A percentile compares a stretch with the other conserved stretches of the same genome.
Evolutionary conservation across 2,888 invertebrate genomes (phyloP).

Genomic region (Griposia aprilina): DNA sequence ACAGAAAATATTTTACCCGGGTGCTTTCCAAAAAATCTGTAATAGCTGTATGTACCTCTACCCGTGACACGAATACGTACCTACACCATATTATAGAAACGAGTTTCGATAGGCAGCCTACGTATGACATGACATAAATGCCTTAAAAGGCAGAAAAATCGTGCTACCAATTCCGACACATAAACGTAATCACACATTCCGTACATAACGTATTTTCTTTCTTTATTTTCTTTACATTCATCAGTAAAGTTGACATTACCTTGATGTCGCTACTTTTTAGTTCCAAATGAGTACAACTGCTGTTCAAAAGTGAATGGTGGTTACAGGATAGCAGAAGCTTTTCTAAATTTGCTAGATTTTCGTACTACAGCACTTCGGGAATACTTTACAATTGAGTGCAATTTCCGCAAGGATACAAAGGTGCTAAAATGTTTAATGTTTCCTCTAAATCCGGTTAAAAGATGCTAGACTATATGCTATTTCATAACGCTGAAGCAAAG

Average conservation of each 20-base stretch:
- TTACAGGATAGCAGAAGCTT: neutral
- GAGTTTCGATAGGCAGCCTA: neutral
- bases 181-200: too few species aligned
- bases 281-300: neutral
- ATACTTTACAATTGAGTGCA: neutral
- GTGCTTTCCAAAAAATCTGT: neutral
- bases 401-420: neutral
- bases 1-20: neutral
- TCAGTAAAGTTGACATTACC: conserved; percentile 1
- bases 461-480: neutral
- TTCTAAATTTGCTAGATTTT: neutral
- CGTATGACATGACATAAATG: neutral
- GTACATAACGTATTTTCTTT: too few species aligned
- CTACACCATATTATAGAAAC: too few species aligned
- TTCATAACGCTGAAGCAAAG: conserved; percentile 19
- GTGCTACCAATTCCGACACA: neutral
- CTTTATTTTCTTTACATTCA: neutral
- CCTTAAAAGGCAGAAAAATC: neutral
- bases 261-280: neutral
- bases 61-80: neutral
- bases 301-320: neutral
- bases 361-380: neutral
- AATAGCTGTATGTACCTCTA: neutral
- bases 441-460: neutral
- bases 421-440: neutral